Conservation (phyloP, 2,888 invertebrate species). For the Ormyrus pomaceus region DNA sequence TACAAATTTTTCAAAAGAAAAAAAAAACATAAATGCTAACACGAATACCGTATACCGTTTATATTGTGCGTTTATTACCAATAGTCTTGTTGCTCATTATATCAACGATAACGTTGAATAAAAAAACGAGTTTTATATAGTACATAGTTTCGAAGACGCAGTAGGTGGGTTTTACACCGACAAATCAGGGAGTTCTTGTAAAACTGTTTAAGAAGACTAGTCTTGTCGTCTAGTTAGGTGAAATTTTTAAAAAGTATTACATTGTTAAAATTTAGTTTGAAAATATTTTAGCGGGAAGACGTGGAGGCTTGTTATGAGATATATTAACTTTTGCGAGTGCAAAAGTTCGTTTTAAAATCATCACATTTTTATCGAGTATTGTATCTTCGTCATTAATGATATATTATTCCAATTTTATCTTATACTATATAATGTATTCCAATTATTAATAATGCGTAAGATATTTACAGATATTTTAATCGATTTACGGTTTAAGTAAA, state of each 20-base stretch:
- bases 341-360: slow-evolving; percentile 41
- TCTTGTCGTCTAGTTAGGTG: slow-evolving; percentile 51
- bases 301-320: slow-evolving; percentile 34
- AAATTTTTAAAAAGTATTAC: slow-evolving; percentile 48
- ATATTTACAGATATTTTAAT: slow-evolving; percentile 47
- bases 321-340: slow-evolving; percentile 30
- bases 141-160: slow-evolving; percentile 38
- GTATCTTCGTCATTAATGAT: slow-evolving; percentile 37
- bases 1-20: slow-evolving; percentile 6
- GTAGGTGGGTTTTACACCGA: slow-evolving; percentile 37
- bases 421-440: slow-evolving; percentile 34
- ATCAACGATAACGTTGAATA: slow-evolving; percentile 43
- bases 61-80: slow-evolving; percentile 60
- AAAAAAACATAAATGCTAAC: slow-evolving; percentile 12
- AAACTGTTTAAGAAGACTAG: slow-evolving; percentile 50
- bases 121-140: slow-evolving; percentile 53
- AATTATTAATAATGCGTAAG: slow-evolving; percentile 41
- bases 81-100: slow-evolving; percentile 51
- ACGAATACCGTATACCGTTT: slow-evolving; percentile 56
- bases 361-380: slow-evolving; percentile 34
- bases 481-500: slow-evolving; percentile 38
- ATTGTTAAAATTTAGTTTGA: slow-evolving; percentile 54
- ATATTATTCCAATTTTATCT: slow-evolving; percentile 43
- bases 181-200: slow-evolving; percentile 39
- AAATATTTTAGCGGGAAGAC: slow-evolving; percentile 43